phyloP scores from a whole-genome alignment of 1,140 invertebrate genomes.

The Linepithema humile region DNA sequence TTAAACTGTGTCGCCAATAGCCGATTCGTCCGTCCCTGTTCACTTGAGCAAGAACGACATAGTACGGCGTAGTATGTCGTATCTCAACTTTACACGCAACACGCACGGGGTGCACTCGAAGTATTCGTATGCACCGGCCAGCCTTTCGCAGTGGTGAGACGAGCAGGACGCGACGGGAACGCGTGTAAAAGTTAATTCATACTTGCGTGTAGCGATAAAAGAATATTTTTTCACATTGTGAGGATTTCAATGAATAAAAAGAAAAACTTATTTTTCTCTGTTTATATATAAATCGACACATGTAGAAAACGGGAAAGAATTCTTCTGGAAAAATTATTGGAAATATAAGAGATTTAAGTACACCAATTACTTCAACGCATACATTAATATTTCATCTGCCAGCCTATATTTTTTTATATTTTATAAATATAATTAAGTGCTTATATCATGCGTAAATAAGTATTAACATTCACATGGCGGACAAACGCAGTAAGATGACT shows the following conservation, averaged over 20 bases:
- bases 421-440: not conserved
- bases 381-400: not conserved
- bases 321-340: not conserved
- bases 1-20: not conserved
- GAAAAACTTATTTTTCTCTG: not conserved
- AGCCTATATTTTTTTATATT: not conserved
- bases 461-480: constrained; percentile 26
- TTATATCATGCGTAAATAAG: not conserved
- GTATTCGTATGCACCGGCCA: constrained; percentile 34
- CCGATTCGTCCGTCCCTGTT: constrained; percentile 40
- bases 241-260: not conserved
- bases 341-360: not conserved
- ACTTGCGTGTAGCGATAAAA: not conserved
- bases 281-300: not conserved
- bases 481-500: too few species aligned
- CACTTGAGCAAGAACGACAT: constrained; percentile 42
- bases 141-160: constrained; percentile 7
- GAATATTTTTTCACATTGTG: too few species aligned
- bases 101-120: constrained; percentile 25
- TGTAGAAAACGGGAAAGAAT: not conserved
- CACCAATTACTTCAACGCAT: not conserved
- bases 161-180: constrained; percentile 16
- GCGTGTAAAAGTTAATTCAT: constrained; percentile 20
- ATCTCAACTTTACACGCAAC: constrained; percentile 48
- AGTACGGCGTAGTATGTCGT: constrained; percentile 56